These are phyloP conservation scores for Cladorhizidae sp. DNA, from an alignment of 37 sponge, comb jelly and placozoan species.

Conservation along the genomic window DNA sequence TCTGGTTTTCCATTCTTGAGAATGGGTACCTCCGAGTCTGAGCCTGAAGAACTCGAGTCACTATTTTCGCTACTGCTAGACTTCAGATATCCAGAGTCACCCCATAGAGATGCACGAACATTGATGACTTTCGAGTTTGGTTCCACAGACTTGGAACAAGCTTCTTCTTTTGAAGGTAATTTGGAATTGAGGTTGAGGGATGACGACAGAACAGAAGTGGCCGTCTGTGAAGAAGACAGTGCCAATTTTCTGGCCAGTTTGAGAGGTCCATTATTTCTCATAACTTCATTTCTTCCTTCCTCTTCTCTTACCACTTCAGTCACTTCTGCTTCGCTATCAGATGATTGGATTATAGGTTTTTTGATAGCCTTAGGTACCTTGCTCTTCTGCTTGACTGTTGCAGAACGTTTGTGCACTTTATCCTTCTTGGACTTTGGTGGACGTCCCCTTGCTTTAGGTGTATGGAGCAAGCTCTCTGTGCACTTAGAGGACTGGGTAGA, in stretches of 20 bases:
- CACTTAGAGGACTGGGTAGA: neutral
- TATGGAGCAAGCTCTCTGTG: neutral
- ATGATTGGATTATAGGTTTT: neutral
- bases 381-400: neutral
- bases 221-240: neutral
- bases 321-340: neutral
- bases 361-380: neutral
- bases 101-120: neutral
- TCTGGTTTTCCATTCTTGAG: too few relatives aligned
- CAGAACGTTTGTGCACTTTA: too few relatives aligned
- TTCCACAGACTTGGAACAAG: neutral
- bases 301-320: neutral
- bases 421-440: neutral
- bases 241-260: neutral
- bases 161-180: neutral
- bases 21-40: neutral
- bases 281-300: neutral
- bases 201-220: slow-evolving; percentile 3
- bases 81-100: slow-evolving; percentile 5
- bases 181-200: slow-evolving; percentile 1
- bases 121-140: neutral
- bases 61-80: slow-evolving; percentile 5
- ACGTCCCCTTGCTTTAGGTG: neutral
- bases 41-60: neutral
- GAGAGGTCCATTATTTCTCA: neutral